These are phyloP conservation scores for Hydrotaea diabolus DNA, from an alignment of 2,888 invertebrate genomes.

Conservation along the genomic window DNA sequence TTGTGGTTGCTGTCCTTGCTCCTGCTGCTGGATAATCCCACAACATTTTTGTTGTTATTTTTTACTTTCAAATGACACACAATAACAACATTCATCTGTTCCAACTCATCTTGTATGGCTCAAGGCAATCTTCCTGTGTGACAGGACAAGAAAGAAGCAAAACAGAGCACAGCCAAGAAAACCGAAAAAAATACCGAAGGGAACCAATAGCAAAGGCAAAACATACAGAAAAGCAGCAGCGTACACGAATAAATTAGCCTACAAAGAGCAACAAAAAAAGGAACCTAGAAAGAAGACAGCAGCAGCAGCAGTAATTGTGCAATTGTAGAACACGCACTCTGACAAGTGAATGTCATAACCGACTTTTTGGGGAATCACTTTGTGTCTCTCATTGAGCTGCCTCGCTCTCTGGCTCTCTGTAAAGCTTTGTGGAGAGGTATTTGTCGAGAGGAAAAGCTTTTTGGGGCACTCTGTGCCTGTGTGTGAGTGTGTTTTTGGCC, in stretches of 20 bases:
- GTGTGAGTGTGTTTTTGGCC: conserved; percentile 38
- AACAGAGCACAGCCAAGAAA: conserved; percentile 10
- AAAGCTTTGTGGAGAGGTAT: conserved; percentile 13
- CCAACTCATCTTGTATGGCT: conserved; percentile 38
- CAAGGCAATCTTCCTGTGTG: conserved; percentile 50
- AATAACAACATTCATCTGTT: conserved; percentile 40
- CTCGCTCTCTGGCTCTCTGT: conserved; percentile 6
- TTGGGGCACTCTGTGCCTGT: conserved; percentile 8
- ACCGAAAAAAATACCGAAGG: background rate
- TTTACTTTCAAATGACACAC: conserved; percentile 38
- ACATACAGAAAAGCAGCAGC: conserved; percentile 6
- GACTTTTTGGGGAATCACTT: conserved; percentile 32
- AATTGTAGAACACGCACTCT: conserved; percentile 56
- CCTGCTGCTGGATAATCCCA: background rate
- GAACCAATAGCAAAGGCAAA: conserved; percentile 1
- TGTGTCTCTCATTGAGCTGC: conserved; percentile 8
- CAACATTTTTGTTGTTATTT: conserved; percentile 28
- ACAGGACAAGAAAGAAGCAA: conserved; percentile 39
- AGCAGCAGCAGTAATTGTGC: conserved; percentile 46
- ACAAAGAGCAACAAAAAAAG: conserved; percentile 18
- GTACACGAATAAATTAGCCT: conserved; percentile 34
- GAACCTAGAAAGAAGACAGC: conserved; percentile 1
- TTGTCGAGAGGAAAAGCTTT: conserved; percentile 67
- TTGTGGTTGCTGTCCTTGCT: background rate
- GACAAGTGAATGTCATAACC: conserved; percentile 62